Percentiles rank a stretch among this genome's conserved stretches.
Evolutionary conservation across 2,888 invertebrate genomes (phyloP).

Genomic region (Zonitis immaculata): DNA sequence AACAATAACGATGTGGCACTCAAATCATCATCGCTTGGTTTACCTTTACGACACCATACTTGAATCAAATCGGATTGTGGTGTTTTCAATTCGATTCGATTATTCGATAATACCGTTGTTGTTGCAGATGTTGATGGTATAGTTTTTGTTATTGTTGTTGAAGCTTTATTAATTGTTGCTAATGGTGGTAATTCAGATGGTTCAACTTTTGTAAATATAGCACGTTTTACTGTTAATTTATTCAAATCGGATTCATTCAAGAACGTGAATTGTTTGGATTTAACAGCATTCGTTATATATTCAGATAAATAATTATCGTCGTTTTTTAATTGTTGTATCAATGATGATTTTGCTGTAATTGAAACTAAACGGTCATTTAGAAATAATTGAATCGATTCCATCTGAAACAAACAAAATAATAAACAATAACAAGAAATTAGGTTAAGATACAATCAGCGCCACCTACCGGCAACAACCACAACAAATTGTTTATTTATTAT

Average conservation of each 20-base stretch:
- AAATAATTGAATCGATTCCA: slow-evolving; percentile 3
- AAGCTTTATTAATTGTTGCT: background rate
- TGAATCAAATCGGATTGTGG: background rate
- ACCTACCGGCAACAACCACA: background rate
- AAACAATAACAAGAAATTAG: too few relatives aligned
- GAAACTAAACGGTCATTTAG: slow-evolving; percentile 1
- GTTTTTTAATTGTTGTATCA: background rate
- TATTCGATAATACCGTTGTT: too few relatives aligned
- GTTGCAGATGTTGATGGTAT: background rate
- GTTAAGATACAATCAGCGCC: background rate
- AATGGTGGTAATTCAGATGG: background rate
- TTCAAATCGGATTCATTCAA: slow-evolving; percentile 3
- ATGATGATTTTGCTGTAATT: background rate
- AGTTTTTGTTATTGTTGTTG: background rate
- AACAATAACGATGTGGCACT: background rate
- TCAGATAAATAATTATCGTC: slow-evolving; percentile 5
- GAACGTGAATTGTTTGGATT: slow-evolving; percentile 10
- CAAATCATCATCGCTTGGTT: slow-evolving; percentile 2
- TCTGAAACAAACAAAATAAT: background rate
- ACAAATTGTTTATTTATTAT: background rate
- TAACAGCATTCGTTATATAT: slow-evolving; percentile 8
- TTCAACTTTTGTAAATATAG: slow-evolving; percentile 5
- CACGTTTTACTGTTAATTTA: slow-evolving; percentile 1
- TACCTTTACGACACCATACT: slow-evolving; percentile 9
- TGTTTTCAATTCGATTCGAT: too few relatives aligned